Evolutionary conservation across 1,140 invertebrate genomes (phyloP), one percentile per base, ranked within the genome.

Genomic region (Drosophila eugracilis): DNA sequence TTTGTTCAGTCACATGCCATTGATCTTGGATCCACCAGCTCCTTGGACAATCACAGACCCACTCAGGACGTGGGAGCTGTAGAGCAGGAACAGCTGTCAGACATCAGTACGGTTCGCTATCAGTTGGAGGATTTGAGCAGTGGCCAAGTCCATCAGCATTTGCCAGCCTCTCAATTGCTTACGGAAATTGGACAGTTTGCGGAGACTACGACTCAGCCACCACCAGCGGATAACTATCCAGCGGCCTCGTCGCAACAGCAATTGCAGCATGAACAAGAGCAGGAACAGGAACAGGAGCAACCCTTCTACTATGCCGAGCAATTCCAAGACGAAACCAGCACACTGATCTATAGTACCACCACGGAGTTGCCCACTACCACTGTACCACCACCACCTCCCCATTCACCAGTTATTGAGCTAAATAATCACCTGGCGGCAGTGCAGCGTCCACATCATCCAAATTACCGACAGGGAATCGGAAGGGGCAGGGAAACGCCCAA

Each of bases 1-100:
- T 91, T 94, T 45, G 93, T 94, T 42, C 93, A 94, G 69, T 94
- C 94, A 28, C 94, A 94, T 53, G 73, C 94, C 22, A 92, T 95
- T 32, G 94, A 95, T 63, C 28, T 91, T 14, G 81, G 74, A 0
- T 6, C 28, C 4, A 41, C 36, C 0, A 54, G 49, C 4, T 2
- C n/a, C 55, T 70, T 17, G 57, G 36, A 22, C 62, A 30, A 12
- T 12, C 30, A 32, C 10, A 12, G 30, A 12, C 30, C 30, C 3
- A 59, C 14, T 7, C 37, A 22, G 22, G 21, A 45, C n/a, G n/a
- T 26, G n/a, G n/a, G n/a, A n/a, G n/a, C n/a, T 1, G 1, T 10
- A 26, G 47, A 47, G 17, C 15, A 26, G 47, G 34, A 52, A 17
- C 21, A 26, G 9, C 41, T 32, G 14, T 30, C 26, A 50, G 58